Percentiles rank a stretch among this genome's conserved stretches.
Evolutionary conservation across 2,797 vertebrate species (phyloP).

Genomic region (Momotus momota): DNA sequence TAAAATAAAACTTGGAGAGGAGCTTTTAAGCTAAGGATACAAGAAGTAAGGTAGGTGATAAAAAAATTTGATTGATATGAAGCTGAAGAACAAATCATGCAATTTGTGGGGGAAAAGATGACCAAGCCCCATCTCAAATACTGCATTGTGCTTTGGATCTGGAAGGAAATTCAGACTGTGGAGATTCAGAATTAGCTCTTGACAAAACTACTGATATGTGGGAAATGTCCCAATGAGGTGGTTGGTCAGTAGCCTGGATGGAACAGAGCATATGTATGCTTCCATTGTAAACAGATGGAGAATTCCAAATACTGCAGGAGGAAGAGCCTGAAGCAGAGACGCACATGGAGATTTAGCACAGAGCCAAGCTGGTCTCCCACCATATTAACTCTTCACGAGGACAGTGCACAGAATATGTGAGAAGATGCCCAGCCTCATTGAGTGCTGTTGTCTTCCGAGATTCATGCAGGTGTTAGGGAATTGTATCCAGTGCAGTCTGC

Average conservation of each 20-base stretch:
- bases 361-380: not conserved
- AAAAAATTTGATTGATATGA: not conserved
- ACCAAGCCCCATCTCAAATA: not conserved
- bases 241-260: not conserved
- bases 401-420: not conserved
- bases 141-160: not conserved
- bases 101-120: not conserved
- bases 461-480: not conserved
- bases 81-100: not conserved
- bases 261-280: not conserved
- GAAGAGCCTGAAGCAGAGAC: not conserved
- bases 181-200: not conserved
- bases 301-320: conserved; percentile 21
- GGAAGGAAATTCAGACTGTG: not conserved
- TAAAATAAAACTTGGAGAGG: not conserved
- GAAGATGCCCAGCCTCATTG: not conserved
- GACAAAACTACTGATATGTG: not conserved
- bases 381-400: not conserved
- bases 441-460: not conserved
- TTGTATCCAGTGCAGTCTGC: not conserved
- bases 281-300: conserved; percentile 35
- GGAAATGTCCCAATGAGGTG: not conserved
- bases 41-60: not conserved
- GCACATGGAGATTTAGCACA: not conserved
- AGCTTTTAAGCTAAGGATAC: not conserved